Conservation (phyloP, 1,140 invertebrate genomes). For the Ladona fulva region DNA sequence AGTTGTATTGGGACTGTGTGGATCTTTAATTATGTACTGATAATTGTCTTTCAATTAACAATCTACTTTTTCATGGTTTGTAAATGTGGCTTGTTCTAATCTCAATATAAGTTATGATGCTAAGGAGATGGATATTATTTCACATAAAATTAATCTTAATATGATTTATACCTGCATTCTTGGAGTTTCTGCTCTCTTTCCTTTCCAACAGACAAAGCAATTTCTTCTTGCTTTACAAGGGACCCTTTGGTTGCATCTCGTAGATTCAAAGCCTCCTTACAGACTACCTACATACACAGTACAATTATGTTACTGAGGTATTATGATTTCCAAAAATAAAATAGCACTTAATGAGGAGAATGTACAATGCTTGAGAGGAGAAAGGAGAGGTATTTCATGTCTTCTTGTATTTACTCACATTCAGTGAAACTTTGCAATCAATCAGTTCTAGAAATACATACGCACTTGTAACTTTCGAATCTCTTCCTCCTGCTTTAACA, state of each 20-base stretch:
- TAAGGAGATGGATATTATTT: too few species aligned
- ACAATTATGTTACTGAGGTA: slow-evolving; percentile 13
- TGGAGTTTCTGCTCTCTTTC: slow-evolving; percentile 50
- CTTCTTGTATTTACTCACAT: too few species aligned
- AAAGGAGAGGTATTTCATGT: too few species aligned
- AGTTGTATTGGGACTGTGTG: too few species aligned
- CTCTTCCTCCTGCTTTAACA: slow-evolving; percentile 57
- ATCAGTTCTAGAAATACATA: not conserved
- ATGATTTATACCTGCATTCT: slow-evolving; percentile 34
- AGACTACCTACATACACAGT: slow-evolving; percentile 40
- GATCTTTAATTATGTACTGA: too few species aligned
- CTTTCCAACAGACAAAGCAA: slow-evolving; percentile 49
- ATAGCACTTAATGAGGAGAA: not conserved
- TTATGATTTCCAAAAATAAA: slow-evolving; percentile 1
- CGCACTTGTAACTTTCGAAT: slow-evolving; percentile 54
- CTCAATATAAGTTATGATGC: too few species aligned
- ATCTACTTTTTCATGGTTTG: too few species aligned
- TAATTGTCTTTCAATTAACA: too few species aligned
- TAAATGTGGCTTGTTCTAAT: too few species aligned
- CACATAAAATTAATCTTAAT: too few species aligned
- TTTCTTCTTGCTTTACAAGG: slow-evolving; percentile 54
- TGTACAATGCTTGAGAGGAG: not conserved
- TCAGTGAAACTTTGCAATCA: too few species aligned
- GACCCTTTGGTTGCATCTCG: slow-evolving; percentile 53
- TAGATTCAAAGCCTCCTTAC: slow-evolving; percentile 58